Conservation (phyloP, 2,797 vertebrate species). For the Limosa lapponica region DNA sequence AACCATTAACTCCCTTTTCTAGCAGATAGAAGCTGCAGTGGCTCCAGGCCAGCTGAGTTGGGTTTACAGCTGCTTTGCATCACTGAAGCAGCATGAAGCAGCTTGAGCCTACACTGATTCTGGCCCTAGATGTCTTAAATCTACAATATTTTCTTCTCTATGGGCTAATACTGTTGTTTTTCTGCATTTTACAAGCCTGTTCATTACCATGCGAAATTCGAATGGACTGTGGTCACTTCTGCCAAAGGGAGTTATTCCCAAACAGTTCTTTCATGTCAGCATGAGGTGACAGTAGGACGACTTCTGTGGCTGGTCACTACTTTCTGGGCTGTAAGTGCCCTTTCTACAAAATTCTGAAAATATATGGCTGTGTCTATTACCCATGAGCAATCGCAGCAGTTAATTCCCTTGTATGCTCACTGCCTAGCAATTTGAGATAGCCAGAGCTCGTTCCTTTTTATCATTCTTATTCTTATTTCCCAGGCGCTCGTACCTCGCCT, state of each 20-base stretch:
- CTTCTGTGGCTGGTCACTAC: neutral
- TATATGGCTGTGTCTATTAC: neutral
- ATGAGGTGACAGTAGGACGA: neutral
- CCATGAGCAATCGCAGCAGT: neutral
- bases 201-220: neutral
- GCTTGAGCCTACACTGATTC: neutral
- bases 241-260: neutral
- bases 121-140: constrained; percentile 16
- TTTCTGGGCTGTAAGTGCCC: neutral
- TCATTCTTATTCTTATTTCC: neutral
- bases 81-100: neutral
- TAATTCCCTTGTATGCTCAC: neutral
- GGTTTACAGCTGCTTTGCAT: constrained; percentile 33
- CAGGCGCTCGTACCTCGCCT: neutral
- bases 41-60: neutral
- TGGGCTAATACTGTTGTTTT: neutral
- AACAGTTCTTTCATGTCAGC: neutral
- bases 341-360: neutral
- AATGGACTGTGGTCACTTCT: neutral
- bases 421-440: neutral
- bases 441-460: neutral
- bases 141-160: constrained; percentile 8
- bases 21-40: neutral
- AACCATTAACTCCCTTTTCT: neutral
- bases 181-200: neutral